Conservation (phyloP, 23 tunicate species). For the Botrylloides violaceus region DNA sequence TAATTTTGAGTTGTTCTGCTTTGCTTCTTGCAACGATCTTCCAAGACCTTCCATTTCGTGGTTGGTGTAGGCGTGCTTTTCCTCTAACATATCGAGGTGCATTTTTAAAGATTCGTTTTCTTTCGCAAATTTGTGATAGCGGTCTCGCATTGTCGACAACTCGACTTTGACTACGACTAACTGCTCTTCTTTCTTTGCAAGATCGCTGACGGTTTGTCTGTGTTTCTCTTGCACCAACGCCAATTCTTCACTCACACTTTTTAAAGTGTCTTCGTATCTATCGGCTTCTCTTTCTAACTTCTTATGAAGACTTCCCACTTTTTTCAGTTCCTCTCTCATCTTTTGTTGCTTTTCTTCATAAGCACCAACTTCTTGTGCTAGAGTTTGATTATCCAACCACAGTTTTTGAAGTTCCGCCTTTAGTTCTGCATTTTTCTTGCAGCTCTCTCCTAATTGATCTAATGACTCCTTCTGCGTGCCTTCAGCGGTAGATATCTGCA, state of each 20-base stretch:
- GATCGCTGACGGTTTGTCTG: constrained; percentile 45
- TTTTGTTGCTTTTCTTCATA: constrained; percentile 73
- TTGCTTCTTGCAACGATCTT: constrained; percentile 38
- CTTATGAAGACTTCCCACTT: constrained; percentile 35
- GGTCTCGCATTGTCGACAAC: constrained; percentile 32
- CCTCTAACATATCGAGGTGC: constrained; percentile 36
- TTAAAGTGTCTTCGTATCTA: constrained; percentile 34
- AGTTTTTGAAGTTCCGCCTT: constrained; percentile 75
- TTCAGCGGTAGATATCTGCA: constrained; percentile 65
- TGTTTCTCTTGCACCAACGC: constrained; percentile 45
- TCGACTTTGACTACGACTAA: constrained; percentile 67
- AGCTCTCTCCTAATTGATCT: constrained; percentile 78
- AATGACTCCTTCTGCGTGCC: constrained; percentile 76
- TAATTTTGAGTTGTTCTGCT: constrained; percentile 36
- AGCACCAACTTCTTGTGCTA: constrained; percentile 89
- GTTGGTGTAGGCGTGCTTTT: constrained; percentile 45
- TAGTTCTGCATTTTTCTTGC: constrained; percentile 63
- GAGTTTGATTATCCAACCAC: constrained; percentile 77
- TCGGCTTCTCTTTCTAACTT: constrained; percentile 63
- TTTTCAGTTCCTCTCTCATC: constrained; percentile 46
- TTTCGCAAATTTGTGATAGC: constrained; percentile 41
- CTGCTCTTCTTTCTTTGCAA: constrained; percentile 86
- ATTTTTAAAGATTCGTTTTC: constrained; percentile 12
- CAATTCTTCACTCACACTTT: constrained; percentile 54
- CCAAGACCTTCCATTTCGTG: constrained; percentile 32